Evolutionary conservation across 2,797 vertebrate genomes (phyloP).

Genomic region (Masticophis lateralis): DNA sequence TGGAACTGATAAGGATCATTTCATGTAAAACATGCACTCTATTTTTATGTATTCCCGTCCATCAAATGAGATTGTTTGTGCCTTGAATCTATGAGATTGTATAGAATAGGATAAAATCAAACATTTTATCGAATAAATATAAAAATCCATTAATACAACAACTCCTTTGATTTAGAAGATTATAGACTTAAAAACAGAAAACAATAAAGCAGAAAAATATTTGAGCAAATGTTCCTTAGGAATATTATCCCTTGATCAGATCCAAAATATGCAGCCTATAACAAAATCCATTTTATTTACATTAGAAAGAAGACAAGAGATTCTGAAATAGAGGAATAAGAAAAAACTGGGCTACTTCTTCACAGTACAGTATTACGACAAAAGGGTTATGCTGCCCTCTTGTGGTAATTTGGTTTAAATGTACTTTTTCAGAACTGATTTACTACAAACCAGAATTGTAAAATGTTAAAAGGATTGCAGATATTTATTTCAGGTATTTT

Average conservation of each 20-base stretch:
- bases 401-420: slow-evolving; percentile 29
- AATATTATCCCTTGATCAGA: not conserved
- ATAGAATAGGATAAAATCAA: not conserved
- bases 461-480: not conserved
- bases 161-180: not conserved
- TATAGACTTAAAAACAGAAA: not conserved
- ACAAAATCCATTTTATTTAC: not conserved
- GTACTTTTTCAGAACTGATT: not conserved
- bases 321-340: not conserved
- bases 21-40: not conserved
- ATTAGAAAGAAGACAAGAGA: not conserved
- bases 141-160: not conserved
- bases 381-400: slow-evolving; percentile 63
- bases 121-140: not conserved
- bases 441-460: not conserved
- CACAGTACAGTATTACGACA: not conserved
- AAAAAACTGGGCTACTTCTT: not conserved
- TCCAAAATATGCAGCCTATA: not conserved
- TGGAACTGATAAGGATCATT: not conserved
- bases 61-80: not conserved
- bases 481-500: not conserved
- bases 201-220: not conserved
- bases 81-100: not conserved
- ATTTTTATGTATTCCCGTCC: not conserved
- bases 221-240: not conserved